phyloP scores from a whole-genome alignment of 1,140 invertebrate genomes.

The Drosophila pruinosa region DNA sequence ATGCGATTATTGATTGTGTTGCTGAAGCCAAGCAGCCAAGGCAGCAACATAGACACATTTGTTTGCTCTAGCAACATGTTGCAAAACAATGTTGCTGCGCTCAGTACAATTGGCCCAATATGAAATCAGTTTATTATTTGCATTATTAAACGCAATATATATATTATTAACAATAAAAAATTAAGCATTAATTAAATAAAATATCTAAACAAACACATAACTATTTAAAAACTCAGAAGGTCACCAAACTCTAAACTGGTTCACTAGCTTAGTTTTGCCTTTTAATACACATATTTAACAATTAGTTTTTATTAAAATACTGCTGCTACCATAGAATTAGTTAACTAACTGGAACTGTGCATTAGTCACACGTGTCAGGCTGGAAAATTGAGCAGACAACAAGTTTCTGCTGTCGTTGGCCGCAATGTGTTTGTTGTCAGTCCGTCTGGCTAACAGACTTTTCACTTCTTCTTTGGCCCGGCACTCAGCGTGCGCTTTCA shows the following conservation, averaged over 20 bases:
- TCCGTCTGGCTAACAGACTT: slow-evolving; percentile 20
- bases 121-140: slow-evolving; percentile 4
- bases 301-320: slow-evolving; percentile 15
- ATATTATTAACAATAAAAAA: background rate
- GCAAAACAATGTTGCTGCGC: background rate
- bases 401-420: slow-evolving; percentile 13
- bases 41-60: slow-evolving; percentile 28
- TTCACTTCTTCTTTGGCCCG: slow-evolving; percentile 27
- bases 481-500: slow-evolving; percentile 36
- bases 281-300: background rate
- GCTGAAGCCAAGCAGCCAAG: slow-evolving; percentile 30
- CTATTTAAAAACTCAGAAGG: too few relatives aligned
- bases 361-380: slow-evolving; percentile 46
- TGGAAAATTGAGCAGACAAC: slow-evolving; percentile 29
- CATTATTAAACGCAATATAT: background rate
- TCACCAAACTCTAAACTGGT: background rate
- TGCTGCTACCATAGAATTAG: slow-evolving; percentile 3
- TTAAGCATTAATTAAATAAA: background rate
- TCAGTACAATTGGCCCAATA: background rate
- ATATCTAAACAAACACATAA: too few relatives aligned
- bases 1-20: slow-evolving; percentile 80
- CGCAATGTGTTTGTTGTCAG: background rate
- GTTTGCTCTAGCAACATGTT: slow-evolving; percentile 32
- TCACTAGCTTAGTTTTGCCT: background rate
- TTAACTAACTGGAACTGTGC: slow-evolving; percentile 27